Evolutionary conservation across 2,797 vertebrate genomes (phyloP).

Genomic region (Apodemus agrarius): DNA sequence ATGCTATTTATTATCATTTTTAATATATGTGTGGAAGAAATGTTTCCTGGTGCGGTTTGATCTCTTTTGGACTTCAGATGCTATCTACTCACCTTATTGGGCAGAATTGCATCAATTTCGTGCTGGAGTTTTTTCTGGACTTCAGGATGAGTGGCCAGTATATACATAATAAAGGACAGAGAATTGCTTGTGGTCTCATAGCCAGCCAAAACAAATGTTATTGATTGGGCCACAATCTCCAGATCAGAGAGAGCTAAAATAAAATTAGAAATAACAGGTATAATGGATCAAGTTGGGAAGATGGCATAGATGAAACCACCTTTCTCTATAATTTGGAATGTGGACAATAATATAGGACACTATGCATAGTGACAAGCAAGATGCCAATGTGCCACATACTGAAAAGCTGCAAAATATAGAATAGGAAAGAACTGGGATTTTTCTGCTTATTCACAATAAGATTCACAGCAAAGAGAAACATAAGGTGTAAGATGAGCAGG

Average conservation of each 20-base stretch:
- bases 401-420: too few relatives aligned
- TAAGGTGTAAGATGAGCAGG: too few relatives aligned
- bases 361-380: too few relatives aligned
- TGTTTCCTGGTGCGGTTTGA: neutral
- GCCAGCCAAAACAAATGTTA: conserved; percentile 75
- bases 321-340: too few relatives aligned
- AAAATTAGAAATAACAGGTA: neutral
- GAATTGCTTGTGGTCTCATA: conserved; percentile 70
- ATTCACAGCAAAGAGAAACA: too few relatives aligned
- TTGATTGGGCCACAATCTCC: conserved; percentile 72
- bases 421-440: too few relatives aligned
- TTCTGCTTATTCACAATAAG: too few relatives aligned
- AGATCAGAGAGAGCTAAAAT: conserved; percentile 69
- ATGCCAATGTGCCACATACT: too few relatives aligned
- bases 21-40: neutral
- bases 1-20: neutral
- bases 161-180: conserved; percentile 53
- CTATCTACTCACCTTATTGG: conserved; percentile 72
- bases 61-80: neutral
- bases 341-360: too few relatives aligned
- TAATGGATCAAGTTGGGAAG: neutral
- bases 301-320: too few relatives aligned
- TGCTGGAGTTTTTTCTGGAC: conserved; percentile 76
- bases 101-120: conserved; percentile 74
- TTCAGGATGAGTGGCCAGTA: conserved; percentile 73